These are phyloP conservation scores for Corydoras sp. DNA, from an alignment of 2,113 vertebrate species.

Conservation along the genomic window DNA sequence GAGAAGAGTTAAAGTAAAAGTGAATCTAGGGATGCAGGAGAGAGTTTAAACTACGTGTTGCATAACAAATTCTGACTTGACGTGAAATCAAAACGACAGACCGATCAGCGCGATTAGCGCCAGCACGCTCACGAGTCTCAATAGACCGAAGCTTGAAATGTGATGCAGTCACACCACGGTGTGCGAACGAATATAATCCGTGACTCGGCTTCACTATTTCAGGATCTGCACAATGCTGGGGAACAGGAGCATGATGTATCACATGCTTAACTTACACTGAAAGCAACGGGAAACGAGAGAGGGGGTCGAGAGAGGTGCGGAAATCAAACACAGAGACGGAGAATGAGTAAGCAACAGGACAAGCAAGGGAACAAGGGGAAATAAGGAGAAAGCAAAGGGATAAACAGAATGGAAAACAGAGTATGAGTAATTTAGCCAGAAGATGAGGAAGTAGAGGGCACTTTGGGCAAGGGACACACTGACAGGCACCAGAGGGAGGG, in stretches of 20 bases:
- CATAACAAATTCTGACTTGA: too few species aligned
- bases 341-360: background rate
- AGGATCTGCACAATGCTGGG: background rate
- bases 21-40: too few species aligned
- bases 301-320: background rate
- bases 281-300: background rate
- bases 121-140: background rate
- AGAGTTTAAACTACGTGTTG: too few species aligned
- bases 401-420: background rate
- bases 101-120: constrained; percentile 19
- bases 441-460: background rate
- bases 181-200: background rate
- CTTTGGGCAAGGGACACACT: too few species aligned
- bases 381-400: background rate
- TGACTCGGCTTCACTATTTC: background rate
- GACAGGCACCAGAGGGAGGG: too few species aligned
- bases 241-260: background rate
- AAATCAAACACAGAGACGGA: background rate
- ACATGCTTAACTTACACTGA: background rate
- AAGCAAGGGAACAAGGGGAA: background rate
- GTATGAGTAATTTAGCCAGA: background rate
- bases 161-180: background rate
- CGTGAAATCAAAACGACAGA: constrained; percentile 7
- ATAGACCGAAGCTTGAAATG: background rate
- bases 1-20: too few species aligned